A percentile compares a stretch with the other conserved stretches of the same genome.
These are phyloP conservation scores for Bucorvus abyssinicus DNA, from an alignment of 2,797 vertebrate species.

Conservation along the genomic window DNA sequence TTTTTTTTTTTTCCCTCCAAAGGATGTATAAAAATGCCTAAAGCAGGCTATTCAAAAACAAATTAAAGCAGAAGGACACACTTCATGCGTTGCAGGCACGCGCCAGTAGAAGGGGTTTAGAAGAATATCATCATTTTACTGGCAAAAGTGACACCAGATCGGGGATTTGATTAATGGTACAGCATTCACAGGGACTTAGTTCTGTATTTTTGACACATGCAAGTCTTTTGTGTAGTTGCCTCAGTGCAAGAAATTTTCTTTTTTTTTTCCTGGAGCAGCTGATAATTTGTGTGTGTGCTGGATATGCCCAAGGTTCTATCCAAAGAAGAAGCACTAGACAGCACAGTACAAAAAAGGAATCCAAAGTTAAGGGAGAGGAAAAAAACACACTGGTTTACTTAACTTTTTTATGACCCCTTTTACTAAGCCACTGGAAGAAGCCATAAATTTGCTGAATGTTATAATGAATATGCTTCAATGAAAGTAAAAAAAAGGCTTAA, in stretches of 20 bases:
- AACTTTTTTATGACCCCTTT: slow-evolving; percentile 73
- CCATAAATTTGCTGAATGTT: slow-evolving; percentile 45
- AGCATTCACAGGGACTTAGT: slow-evolving; percentile 44
- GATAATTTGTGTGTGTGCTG: slow-evolving; percentile 68
- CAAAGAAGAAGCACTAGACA: slow-evolving; percentile 64
- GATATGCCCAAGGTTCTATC: slow-evolving; percentile 57
- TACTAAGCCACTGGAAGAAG: slow-evolving; percentile 64
- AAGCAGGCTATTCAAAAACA: slow-evolving; percentile 55
- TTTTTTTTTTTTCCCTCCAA: background rate
- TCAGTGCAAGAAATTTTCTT: slow-evolving; percentile 62
- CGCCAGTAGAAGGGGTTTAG: slow-evolving; percentile 16
- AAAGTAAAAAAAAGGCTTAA: slow-evolving; percentile 22
- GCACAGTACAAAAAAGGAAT: slow-evolving; percentile 67
- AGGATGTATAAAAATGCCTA: slow-evolving; percentile 30
- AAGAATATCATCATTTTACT: slow-evolving; percentile 60
- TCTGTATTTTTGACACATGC: slow-evolving; percentile 67
- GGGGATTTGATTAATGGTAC: slow-evolving; percentile 65
- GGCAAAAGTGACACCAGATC: slow-evolving; percentile 67
- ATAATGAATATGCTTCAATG: slow-evolving; percentile 44
- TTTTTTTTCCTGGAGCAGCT: slow-evolving; percentile 44
- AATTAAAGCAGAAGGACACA: slow-evolving; percentile 54
- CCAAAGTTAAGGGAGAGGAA: slow-evolving; percentile 57
- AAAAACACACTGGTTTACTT: slow-evolving; percentile 64
- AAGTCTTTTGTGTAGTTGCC: slow-evolving; percentile 69
- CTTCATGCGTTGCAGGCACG: slow-evolving; percentile 47